These are phyloP conservation scores for Mellilla xanthometata DNA, from an alignment of 2,888 invertebrate species.

Conservation along the genomic window DNA sequence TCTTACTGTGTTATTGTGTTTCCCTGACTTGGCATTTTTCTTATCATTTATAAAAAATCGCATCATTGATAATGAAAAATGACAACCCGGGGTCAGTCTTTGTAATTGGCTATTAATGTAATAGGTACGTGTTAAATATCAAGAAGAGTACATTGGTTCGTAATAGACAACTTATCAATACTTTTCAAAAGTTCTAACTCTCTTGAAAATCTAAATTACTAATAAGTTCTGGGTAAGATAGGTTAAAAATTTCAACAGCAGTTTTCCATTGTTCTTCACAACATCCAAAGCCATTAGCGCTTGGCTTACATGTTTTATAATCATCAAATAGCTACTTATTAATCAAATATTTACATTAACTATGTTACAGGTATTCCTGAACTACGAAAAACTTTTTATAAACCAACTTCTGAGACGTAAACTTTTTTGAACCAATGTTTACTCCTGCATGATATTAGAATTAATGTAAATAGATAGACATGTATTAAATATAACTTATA, in stretches of 20 bases:
- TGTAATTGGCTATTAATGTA: constrained; percentile 49
- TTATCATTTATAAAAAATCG: neutral
- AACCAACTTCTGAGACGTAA: constrained; percentile 30
- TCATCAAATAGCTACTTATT: too few species aligned
- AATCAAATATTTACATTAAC: neutral
- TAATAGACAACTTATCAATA: constrained; percentile 15
- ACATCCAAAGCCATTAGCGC: too few species aligned
- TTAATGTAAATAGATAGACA: constrained; percentile 31
- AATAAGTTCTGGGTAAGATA: too few species aligned
- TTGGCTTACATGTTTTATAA: too few species aligned
- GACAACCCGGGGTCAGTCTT: constrained; percentile 43
- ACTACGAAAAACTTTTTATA: constrained; percentile 52
- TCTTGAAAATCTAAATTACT: constrained; percentile 26
- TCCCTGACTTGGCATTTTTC: constrained; percentile 52
- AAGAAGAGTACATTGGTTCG: constrained; percentile 48
- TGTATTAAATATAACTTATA: neutral
- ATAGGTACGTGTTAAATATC: constrained; percentile 31
- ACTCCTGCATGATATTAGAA: constrained; percentile 46
- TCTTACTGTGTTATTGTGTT: constrained; percentile 48
- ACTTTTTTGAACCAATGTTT: constrained; percentile 45
- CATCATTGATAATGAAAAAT: constrained; percentile 35
- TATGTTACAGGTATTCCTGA: constrained; percentile 69
- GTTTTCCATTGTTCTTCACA: too few species aligned
- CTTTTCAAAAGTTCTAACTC: constrained; percentile 12
- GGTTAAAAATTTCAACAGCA: too few species aligned